A percentile compares a stretch with the other conserved stretches of the same genome.
phyloP scores from a whole-genome alignment of 2,797 vertebrate genomes.

The Choloepus didactylus region DNA sequence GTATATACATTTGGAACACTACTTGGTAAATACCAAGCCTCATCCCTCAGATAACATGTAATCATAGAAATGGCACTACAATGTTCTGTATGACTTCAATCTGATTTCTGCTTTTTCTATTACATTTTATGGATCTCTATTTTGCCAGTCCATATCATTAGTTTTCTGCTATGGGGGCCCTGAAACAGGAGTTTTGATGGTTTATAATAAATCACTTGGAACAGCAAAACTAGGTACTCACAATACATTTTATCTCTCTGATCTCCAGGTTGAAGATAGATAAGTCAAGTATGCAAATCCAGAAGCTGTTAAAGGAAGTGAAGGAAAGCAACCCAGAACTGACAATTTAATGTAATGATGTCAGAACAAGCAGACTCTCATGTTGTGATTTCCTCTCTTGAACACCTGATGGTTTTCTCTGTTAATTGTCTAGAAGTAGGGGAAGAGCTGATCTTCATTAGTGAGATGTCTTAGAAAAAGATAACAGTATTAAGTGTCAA shows the following conservation, averaged over 20 bases:
- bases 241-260: not conserved
- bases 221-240: fast-evolving
- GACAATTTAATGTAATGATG: not conserved
- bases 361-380: fast-evolving
- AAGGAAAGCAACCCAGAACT: not conserved
- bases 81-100: not conserved
- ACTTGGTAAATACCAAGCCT: not conserved
- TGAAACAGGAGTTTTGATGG: too few species aligned
- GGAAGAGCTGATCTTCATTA: fast-evolving
- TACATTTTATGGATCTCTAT: too few species aligned
- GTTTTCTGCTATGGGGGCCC: too few species aligned
- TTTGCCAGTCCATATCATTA: too few species aligned
- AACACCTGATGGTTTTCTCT: fast-evolving
- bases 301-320: not conserved
- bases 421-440: not conserved
- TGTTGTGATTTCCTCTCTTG: not conserved
- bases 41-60: not conserved
- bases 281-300: not conserved
- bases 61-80: not conserved
- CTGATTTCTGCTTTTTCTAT: too few species aligned
- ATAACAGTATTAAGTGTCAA: not conserved
- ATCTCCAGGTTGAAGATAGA: not conserved
- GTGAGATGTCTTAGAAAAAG: not conserved
- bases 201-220: too few species aligned
- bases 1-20: not conserved